A percentile compares a stretch with the other conserved stretches of the same genome.
These are phyloP conservation scores for Pachycephus smyrnensis DNA, from an alignment of 2,888 invertebrate genomes.

Conservation along the genomic window DNA sequence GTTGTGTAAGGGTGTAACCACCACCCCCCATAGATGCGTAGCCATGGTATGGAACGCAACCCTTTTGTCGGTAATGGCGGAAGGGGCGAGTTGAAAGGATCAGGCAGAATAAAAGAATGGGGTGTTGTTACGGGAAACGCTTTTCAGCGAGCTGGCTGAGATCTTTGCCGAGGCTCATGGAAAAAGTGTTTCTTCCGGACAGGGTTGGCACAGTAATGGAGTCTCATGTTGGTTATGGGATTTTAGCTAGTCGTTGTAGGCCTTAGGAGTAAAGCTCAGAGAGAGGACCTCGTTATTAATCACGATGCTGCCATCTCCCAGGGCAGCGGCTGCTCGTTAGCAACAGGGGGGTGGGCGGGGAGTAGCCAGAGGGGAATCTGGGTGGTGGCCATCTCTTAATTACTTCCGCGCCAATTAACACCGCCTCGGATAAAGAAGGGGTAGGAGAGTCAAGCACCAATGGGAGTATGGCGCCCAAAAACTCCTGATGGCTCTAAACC, in stretches of 20 bases:
- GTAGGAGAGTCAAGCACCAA: constrained; percentile 41
- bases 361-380: constrained; percentile 29
- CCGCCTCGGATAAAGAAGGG: constrained; percentile 51
- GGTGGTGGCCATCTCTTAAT: constrained; percentile 59
- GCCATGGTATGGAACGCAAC: neutral
- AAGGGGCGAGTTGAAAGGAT: neutral
- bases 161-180: neutral
- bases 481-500: neutral
- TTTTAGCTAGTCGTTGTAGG: neutral
- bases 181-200: neutral
- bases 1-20: neutral
- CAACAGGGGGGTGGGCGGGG: constrained; percentile 13
- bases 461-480: constrained; percentile 38
- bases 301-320: constrained; percentile 61
- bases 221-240: neutral
- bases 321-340: constrained; percentile 53
- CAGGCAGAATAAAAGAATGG: neutral
- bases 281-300: constrained; percentile 63
- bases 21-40: neutral
- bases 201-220: neutral
- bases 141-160: neutral
- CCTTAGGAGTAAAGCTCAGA: neutral
- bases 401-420: constrained; percentile 65
- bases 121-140: neutral
- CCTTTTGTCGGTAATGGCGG: neutral